Evolutionary conservation across 2,113 vertebrate genomes (phyloP), one percentile per base, ranked within the genome.

Genomic region (Lutjanus erythropterus): DNA sequence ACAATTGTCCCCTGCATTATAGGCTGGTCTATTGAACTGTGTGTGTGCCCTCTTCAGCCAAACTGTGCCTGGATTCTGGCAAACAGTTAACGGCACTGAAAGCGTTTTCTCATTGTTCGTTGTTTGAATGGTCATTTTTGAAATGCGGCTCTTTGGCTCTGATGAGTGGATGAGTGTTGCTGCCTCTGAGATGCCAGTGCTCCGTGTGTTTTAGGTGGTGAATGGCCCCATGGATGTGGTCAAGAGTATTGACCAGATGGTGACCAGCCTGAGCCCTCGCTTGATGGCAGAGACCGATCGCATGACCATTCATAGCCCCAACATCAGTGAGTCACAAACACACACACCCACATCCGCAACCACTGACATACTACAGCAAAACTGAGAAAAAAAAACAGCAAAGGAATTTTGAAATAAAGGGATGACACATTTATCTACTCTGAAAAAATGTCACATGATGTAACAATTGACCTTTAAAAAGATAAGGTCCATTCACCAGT

Each of bases 191-290:
- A 10, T 6, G 7, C 25, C 21, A 0, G 9, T 79, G 68, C 18
- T 70, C 33, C 39, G 8, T 90, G 75, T 75, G 6, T 69, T 93
- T 50, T 23, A 98, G 97, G 94, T 96, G 66, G 93, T 96, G n/a
- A 94, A 90, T 3, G 95, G 97, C 19, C 96, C 96, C 29, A 97
- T 97, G 97, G 89, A 95, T 9, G 92, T 97, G 80, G 94, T 97
- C 27, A 93, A 92, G 23, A 96, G 90, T 10, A 92, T 97, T 1
- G 95, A 97, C 89, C 93, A 56, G 19, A 95, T 98, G 95, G 89
- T 93, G 21, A 93, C 91, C 77, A 95, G 92, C 78, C 85, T 97
- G 41, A 94, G 95, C 68, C 89, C 92, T 0, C 60, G 78, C 53
- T 91, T 97, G 86, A 94, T 92, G 16, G 14, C 86, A 0, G 92